These are phyloP conservation scores for Dendrolimus kikuchii DNA, from an alignment of 1,140 invertebrate genomes.

Conservation along the genomic window DNA sequence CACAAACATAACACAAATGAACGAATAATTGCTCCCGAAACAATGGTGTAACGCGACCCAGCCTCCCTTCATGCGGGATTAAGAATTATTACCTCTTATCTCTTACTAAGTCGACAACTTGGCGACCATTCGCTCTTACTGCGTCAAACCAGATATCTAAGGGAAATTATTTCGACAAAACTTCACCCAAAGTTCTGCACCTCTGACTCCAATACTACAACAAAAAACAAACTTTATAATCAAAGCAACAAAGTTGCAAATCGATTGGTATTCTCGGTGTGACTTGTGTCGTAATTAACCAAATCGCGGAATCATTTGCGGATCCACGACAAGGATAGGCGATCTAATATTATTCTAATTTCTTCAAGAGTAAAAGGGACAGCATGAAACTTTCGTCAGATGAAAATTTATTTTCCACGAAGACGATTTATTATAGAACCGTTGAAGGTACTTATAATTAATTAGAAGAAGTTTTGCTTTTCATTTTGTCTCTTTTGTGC, in stretches of 20 bases:
- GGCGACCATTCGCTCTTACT: slow-evolving; percentile 39
- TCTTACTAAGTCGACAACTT: slow-evolving; percentile 48
- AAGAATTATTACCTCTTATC: slow-evolving; percentile 60
- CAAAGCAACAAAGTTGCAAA: slow-evolving; percentile 19
- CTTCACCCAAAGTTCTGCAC: slow-evolving; percentile 50
- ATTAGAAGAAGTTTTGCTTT: slow-evolving; percentile 67
- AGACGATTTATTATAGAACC: slow-evolving; percentile 70
- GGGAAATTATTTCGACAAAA: slow-evolving; percentile 61
- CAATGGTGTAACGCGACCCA: slow-evolving; percentile 15
- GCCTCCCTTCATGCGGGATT: slow-evolving; percentile 34
- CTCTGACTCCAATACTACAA: slow-evolving; percentile 23
- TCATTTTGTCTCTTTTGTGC: slow-evolving; percentile 54
- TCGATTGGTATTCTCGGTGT: slow-evolving; percentile 4
- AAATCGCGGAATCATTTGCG: slow-evolving; percentile 64
- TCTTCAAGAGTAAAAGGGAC: slow-evolving; percentile 30
- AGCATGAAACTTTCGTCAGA: slow-evolving; percentile 36
- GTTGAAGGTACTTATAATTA: slow-evolving; percentile 61
- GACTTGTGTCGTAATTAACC: slow-evolving; percentile 54
- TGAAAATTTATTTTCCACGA: slow-evolving; percentile 58
- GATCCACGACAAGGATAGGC: slow-evolving; percentile 56
- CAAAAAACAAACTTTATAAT: slow-evolving; percentile 4
- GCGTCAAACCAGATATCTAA: slow-evolving; percentile 42
- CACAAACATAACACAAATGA: too few relatives aligned
- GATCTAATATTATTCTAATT: slow-evolving; percentile 55
- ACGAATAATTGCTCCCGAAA: too few relatives aligned